phyloP scores from a whole-genome alignment of 2,113 vertebrate genomes.

The Ellobius talpinus region DNA sequence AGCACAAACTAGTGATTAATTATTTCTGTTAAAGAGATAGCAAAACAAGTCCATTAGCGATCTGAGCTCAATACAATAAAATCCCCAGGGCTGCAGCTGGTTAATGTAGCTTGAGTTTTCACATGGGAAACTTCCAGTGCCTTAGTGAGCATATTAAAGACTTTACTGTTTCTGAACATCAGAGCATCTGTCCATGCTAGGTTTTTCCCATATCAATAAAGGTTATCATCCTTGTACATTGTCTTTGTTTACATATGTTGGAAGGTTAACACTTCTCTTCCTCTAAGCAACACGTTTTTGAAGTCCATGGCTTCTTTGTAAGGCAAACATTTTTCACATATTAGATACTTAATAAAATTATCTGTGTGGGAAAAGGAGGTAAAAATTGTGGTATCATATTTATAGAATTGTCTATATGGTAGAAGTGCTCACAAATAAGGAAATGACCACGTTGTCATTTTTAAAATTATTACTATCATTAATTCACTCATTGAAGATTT shows the following conservation, averaged over 20 bases:
- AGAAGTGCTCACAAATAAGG: background rate
- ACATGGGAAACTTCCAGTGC: background rate
- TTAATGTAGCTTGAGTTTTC: background rate
- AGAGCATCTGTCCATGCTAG: slow-evolving; percentile 13
- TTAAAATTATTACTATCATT: background rate
- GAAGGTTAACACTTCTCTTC: slow-evolving; percentile 10
- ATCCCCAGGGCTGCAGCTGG: background rate
- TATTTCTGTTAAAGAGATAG: background rate
- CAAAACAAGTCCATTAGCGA: background rate
- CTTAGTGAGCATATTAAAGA: background rate
- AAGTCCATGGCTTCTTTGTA: background rate
- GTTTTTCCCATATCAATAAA: background rate
- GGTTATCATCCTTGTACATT: background rate
- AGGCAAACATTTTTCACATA: slow-evolving; percentile 35
- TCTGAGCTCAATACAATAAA: background rate
- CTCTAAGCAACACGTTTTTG: slow-evolving; percentile 36
- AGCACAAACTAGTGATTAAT: background rate
- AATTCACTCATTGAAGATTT: slow-evolving; percentile 22
- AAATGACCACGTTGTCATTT: background rate
- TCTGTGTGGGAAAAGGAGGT: background rate
- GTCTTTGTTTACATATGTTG: background rate
- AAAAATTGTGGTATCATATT: background rate
- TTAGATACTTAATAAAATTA: slow-evolving; percentile 40
- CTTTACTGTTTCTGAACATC: background rate
- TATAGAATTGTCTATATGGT: background rate